Evolutionary conservation across 1,140 invertebrate species (phyloP).

Genomic region (Caenorhabditis briggsae): DNA sequence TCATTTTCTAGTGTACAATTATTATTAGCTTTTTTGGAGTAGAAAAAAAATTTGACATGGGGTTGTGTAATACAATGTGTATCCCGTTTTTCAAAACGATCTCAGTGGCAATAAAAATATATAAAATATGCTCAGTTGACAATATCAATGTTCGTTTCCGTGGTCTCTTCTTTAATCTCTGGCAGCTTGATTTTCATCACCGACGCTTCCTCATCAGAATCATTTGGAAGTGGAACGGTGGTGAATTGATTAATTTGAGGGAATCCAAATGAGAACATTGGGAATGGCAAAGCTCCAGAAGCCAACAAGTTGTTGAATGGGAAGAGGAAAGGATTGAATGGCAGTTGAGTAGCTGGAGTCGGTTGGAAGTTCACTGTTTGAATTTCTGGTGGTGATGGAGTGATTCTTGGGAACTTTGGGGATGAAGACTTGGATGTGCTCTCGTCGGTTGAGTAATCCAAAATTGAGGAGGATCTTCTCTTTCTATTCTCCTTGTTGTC

Average conservation of each 20-base stretch:
- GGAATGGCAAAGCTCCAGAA: not conserved
- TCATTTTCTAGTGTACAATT: no score
- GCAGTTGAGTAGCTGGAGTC: not conserved
- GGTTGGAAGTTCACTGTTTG: not conserved
- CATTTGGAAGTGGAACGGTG: no score
- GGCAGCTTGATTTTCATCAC: no score
- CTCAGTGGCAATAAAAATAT: no score
- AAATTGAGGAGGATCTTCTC: not conserved
- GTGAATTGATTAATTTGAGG: not conserved
- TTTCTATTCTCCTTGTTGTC: not conserved
- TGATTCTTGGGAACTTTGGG: not conserved
- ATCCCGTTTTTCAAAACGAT: no score
- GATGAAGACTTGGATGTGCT: not conserved
- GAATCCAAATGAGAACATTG: not conserved
- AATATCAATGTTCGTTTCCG: slow-evolving; percentile 4
- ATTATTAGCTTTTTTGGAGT: no score
- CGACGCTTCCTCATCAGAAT: no score
- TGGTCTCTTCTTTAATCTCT: not conserved
- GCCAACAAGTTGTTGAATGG: not conserved
- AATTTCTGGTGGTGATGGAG: not conserved
- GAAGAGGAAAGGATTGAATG: slow-evolving; percentile 2
- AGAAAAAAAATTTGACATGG: no score
- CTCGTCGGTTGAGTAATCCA: not conserved
- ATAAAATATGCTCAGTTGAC: not conserved
- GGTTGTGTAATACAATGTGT: no score